Percentiles rank a stretch among this genome's conserved stretches.
These are phyloP conservation scores for Penaeus vannamei DNA, from an alignment of 1,140 invertebrate species.

Conservation along the genomic window DNA sequence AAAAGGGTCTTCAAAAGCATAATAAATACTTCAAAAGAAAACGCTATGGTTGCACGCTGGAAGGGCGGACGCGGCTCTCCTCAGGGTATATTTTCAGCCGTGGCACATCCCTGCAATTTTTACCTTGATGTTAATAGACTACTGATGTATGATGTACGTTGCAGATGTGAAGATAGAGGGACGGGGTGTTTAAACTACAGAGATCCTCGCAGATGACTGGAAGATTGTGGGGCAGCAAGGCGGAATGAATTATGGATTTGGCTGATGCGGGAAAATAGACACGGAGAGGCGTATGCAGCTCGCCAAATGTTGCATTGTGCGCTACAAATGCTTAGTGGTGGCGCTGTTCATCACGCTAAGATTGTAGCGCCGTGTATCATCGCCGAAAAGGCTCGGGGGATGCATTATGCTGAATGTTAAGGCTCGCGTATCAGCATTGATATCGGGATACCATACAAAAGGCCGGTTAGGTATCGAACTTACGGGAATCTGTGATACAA, in stretches of 20 bases:
- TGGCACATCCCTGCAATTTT: conserved; percentile 58
- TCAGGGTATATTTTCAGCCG: conserved; percentile 49
- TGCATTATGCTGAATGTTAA: too few relatives aligned
- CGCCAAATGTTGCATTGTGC: neutral
- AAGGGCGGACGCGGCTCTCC: conserved; percentile 17
- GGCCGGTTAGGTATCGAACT: too few relatives aligned
- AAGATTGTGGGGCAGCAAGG: conserved; percentile 58
- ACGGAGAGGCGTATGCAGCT: conserved; percentile 27
- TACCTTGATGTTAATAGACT: conserved; percentile 66
- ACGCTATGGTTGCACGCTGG: conserved; percentile 33
- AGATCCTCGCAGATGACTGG: conserved; percentile 62
- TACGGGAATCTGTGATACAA: too few relatives aligned
- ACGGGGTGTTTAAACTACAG: conserved; percentile 67
- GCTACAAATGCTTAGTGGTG: too few relatives aligned
- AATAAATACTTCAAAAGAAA: conserved; percentile 51
- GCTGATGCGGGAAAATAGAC: conserved; percentile 49
- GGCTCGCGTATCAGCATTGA: too few relatives aligned
- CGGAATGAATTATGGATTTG: conserved; percentile 61
- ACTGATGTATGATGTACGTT: conserved; percentile 66
- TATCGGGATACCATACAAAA: too few relatives aligned
- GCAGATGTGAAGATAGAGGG: conserved; percentile 64
- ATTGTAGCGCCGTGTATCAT: too few relatives aligned
- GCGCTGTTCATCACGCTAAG: too few relatives aligned
- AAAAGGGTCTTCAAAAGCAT: conserved; percentile 41
- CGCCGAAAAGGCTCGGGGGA: too few relatives aligned